Conservation (phyloP, 2,113 vertebrate genomes). For the Phalacrocorax aristotelis region DNA sequence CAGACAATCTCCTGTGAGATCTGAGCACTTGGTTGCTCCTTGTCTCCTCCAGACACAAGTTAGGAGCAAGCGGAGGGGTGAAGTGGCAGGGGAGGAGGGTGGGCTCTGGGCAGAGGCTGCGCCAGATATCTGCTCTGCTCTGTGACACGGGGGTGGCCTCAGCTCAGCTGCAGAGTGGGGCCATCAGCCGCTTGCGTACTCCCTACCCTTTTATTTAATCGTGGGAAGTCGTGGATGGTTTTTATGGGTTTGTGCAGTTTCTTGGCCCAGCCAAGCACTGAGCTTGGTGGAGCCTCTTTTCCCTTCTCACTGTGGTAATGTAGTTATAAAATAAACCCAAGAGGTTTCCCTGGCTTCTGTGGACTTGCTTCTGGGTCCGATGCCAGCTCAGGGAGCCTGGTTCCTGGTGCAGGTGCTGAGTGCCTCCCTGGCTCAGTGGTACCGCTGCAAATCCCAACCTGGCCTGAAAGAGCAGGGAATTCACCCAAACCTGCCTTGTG, state of each 20-base stretch:
- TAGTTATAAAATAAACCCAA: not conserved
- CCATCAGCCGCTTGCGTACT: not conserved
- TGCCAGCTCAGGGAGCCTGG: not conserved
- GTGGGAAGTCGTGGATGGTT: not conserved
- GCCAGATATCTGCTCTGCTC: not conserved
- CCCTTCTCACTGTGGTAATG: not conserved
- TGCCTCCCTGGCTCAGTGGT: not conserved
- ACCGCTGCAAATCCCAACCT: not conserved
- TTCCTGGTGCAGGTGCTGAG: not conserved
- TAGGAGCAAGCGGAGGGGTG: not conserved
- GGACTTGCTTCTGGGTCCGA: not conserved
- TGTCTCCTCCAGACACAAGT: too few species aligned
- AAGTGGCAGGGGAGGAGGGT: not conserved
- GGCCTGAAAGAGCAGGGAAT: not conserved
- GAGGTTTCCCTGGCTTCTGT: not conserved
- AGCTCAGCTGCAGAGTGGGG: not conserved
- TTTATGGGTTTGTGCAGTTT: not conserved
- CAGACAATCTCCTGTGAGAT: not conserved
- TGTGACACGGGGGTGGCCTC: accelerated
- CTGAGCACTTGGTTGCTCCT: accelerated
- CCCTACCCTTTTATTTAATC: not conserved
- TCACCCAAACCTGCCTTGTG: not conserved
- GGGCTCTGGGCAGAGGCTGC: not conserved
- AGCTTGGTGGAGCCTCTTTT: not conserved
- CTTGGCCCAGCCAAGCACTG: not conserved